Percentiles rank a stretch among this genome's conserved stretches.
These are phyloP conservation scores for Himantopus leucocephalus DNA, from an alignment of 2,113 vertebrate genomes.

Conservation along the genomic window DNA sequence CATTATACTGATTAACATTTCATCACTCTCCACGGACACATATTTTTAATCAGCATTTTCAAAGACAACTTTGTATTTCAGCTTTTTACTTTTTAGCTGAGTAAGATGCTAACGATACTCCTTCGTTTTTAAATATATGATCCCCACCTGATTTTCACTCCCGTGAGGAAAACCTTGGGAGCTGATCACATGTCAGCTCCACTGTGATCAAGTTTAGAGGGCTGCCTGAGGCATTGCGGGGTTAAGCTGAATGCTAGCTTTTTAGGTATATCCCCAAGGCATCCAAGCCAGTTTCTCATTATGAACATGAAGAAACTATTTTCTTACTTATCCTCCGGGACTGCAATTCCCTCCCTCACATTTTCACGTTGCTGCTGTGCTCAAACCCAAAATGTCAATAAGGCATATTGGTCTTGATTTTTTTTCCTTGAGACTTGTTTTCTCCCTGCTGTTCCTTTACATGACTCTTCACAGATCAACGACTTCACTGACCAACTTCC, in stretches of 20 bases:
- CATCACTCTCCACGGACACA: neutral
- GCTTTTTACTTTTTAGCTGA: neutral
- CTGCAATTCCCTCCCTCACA: neutral
- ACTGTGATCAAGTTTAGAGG: neutral
- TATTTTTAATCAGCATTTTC: neutral
- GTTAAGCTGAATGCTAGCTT: neutral
- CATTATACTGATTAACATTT: neutral
- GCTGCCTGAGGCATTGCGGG: neutral
- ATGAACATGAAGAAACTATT: neutral
- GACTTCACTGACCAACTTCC: neutral
- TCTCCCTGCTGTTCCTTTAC: neutral
- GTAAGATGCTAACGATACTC: neutral
- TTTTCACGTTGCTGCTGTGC: neutral
- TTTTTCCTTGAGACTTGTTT: neutral
- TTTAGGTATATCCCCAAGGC: neutral
- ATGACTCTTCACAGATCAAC: neutral
- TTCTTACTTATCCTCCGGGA: neutral
- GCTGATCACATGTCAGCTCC: neutral
- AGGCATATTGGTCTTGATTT: neutral
- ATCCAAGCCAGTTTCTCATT: neutral
- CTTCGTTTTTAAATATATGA: neutral
- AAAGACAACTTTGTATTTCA: neutral
- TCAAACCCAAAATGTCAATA: neutral
- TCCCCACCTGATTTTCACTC: neutral
- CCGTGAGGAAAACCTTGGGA: neutral